Base-by-base conservation (phyloP, 2,797 vertebrate genomes). In the Mus spretus region DNA sequence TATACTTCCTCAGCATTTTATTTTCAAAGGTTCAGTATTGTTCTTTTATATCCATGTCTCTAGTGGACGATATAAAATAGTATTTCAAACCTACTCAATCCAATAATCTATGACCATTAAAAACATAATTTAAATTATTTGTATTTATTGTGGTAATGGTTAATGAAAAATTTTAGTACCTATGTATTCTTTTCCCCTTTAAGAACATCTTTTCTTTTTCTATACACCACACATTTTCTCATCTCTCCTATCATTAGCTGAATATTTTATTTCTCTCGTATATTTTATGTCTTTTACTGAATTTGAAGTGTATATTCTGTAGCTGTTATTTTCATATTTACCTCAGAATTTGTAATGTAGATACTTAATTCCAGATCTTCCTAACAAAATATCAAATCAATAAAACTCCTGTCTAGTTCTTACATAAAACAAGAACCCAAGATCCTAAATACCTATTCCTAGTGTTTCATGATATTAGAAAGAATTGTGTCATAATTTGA, bases 111-210 rank as follows among this genome's bases (percentile, higher is more conserved):
- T 86, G 34, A 82, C 37, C 92, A 89, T 65, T 47, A 74, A 95
- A 93, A 78, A 86, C 8, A 28, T 3, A 78, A 7, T 93, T 55
- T 91, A 90, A 89, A 59, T 85, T 9, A 85, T 90, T 92, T 93
- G 13, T 24, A 79, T 96, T 95, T 92, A 92, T 94, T 78, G 34
- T 80, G 9, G 7, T 95, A 79, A 86, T 75, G 63, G 90, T 81
- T 80, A 93, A 78, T 63, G 79, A 81, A 81, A 11, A 19, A 14
- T 53, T 92, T 89, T 63, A 67, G 17, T 70, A 6, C 50, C 34
- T 84, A 84, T 74, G 11, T 34, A 91, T 89, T 80, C n/a, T 72
- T 2, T 72, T 2, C 61, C 63, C 31, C 20, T 95, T 93, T 67
- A 70, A 82, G 31, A 44, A 10, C 74, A 78, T 79, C 4, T 63